phyloP scores from a whole-genome alignment of 2,113 vertebrate genomes.

The Morone saxatilis region DNA sequence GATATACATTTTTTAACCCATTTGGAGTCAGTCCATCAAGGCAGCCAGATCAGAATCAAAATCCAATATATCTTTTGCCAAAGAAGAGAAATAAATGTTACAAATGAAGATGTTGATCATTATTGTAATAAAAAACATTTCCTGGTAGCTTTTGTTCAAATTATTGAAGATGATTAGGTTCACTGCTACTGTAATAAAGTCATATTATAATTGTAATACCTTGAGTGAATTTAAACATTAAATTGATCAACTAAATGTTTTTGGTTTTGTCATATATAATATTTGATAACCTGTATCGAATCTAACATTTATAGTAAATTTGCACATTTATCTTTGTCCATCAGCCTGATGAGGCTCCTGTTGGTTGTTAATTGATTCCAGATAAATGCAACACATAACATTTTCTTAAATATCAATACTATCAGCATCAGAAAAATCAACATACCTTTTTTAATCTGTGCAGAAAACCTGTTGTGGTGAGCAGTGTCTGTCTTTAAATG shows the following conservation, averaged over 20 bases:
- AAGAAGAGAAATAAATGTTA: not conserved
- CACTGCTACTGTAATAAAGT: not conserved
- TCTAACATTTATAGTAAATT: not conserved
- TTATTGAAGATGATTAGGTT: not conserved
- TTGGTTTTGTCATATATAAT: not conserved
- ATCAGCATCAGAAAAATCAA: conserved; percentile 22
- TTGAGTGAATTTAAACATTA: not conserved
- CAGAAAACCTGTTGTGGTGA: conserved; percentile 59
- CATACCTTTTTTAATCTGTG: conserved; percentile 70
- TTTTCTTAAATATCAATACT: not conserved
- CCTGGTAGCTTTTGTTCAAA: not conserved
- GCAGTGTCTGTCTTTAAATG: conserved; percentile 53
- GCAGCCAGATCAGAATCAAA: not conserved
- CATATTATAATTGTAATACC: not conserved
- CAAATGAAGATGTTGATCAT: not conserved
- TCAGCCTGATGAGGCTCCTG: not conserved
- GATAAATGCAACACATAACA: not conserved
- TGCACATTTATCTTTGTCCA: not conserved
- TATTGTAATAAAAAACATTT: not conserved
- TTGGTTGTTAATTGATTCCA: not conserved
- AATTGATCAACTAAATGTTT: not conserved
- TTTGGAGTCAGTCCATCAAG: not conserved
- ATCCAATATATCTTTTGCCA: not conserved
- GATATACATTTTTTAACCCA: conserved; percentile 25
- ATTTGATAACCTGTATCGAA: not conserved